Percentiles rank a stretch among this genome's conserved stretches.
These are phyloP conservation scores for Patiria miniata DNA, from an alignment of 35 echinoderm and acorn worm species.

Conservation along the genomic window DNA sequence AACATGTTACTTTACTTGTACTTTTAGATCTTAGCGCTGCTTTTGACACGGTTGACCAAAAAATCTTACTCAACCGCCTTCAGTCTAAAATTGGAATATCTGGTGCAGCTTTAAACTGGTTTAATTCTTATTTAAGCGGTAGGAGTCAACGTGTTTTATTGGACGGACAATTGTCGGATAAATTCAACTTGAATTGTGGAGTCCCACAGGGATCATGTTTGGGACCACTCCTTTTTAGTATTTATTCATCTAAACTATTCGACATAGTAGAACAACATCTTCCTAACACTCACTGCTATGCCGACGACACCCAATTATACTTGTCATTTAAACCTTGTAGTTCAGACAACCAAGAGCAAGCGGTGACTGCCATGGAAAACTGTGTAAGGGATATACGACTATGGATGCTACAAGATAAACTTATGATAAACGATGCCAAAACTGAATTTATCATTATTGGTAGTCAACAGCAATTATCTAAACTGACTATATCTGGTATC, in stretches of 20 bases:
- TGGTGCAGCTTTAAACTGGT: conserved; percentile 37
- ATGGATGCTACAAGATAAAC: conserved; percentile 15
- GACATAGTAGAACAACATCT: conserved; percentile 8
- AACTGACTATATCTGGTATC: not conserved
- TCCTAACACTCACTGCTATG: not conserved
- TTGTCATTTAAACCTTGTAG: conserved; percentile 12
- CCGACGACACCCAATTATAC: conserved; percentile 26
- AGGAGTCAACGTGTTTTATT: conserved; percentile 2
- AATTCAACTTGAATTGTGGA: not conserved
- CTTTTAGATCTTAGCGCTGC: conserved; percentile 55
- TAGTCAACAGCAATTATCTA: not conserved
- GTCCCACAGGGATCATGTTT: conserved; percentile 12
- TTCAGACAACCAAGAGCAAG: not conserved
- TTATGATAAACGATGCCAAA: conserved; percentile 3
- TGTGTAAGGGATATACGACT: not conserved
- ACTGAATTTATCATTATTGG: conserved; percentile 1
- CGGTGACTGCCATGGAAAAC: not conserved
- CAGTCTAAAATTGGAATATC: conserved; percentile 38
- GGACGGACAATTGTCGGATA: not conserved
- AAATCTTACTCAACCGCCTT: conserved; percentile 49
- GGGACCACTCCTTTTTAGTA: not conserved
- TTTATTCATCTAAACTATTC: not conserved
- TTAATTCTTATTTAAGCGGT: conserved; percentile 35
- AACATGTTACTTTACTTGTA: conserved; percentile 33
- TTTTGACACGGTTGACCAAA: conserved; percentile 69